A percentile compares a stretch with the other conserved stretches of the same genome.
Conservation (phyloP, 2,797 vertebrate species). For the Sebastes dallii region DNA sequence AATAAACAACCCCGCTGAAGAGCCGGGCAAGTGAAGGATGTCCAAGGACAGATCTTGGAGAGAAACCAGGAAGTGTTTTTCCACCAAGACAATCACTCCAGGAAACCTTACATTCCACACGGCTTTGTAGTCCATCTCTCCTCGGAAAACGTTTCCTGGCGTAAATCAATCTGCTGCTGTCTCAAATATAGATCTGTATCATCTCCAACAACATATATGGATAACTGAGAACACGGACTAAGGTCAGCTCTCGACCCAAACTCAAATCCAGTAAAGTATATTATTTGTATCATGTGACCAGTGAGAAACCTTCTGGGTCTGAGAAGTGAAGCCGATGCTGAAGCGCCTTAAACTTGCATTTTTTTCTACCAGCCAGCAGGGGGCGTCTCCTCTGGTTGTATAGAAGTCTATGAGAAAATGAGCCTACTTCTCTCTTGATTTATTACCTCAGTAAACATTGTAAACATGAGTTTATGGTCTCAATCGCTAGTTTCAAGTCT, state of each 20-base stretch:
- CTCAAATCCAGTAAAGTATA: not conserved
- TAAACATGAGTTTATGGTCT: no score
- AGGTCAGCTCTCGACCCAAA: not conserved
- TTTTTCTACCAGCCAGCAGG: no score
- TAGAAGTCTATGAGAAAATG: no score
- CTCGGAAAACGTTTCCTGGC: constrained; percentile 66
- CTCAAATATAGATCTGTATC: constrained; percentile 31
- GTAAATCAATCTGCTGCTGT: constrained; percentile 57
- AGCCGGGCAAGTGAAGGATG: constrained; percentile 56
- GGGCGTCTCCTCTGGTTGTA: no score
- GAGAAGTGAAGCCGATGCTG: no score
- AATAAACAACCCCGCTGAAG: constrained; percentile 37
- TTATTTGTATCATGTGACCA: not conserved
- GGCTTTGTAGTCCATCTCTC: constrained; percentile 69
- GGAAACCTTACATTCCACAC: constrained; percentile 76
- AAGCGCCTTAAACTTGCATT: no score
- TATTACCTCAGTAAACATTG: no score
- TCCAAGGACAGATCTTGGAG: constrained; percentile 73
- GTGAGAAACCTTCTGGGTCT: no score
- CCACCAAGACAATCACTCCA: constrained; percentile 79
- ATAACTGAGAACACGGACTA: not conserved
- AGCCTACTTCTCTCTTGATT: no score
- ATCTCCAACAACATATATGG: constrained; percentile 8
- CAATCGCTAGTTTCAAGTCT: no score
- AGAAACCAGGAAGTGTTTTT: constrained; percentile 81